Percentiles rank a stretch among this genome's conserved stretches.
Conservation (phyloP, 2,113 vertebrate species). For the Helogale parvula region DNA sequence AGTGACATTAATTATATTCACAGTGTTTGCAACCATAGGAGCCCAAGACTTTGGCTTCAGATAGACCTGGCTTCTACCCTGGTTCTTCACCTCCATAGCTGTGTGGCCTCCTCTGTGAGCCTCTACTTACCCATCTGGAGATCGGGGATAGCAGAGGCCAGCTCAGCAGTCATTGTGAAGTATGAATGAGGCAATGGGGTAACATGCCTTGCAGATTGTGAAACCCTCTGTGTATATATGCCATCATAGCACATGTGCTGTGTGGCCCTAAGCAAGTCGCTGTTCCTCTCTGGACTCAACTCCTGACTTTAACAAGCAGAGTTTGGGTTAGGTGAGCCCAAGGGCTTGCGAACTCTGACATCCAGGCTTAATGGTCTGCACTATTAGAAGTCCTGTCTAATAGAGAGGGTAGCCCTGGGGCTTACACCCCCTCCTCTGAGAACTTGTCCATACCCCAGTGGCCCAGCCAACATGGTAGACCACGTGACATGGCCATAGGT, state of each 20-base stretch:
- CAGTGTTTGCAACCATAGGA: background rate
- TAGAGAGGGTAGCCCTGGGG: background rate
- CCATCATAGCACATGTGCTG: background rate
- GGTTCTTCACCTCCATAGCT: background rate
- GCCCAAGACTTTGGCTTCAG: background rate
- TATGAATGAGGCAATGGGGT: background rate
- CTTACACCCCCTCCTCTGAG: background rate
- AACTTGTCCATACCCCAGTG: background rate
- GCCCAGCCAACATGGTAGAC: background rate
- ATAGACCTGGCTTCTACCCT: background rate
- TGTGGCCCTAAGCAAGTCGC: background rate
- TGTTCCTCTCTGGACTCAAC: background rate
- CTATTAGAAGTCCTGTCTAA: background rate
- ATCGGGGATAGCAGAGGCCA: background rate
- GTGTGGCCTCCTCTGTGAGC: too few species aligned
- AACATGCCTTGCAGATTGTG: background rate
- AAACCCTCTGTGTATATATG: rapidly evolving
- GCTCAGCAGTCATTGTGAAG: background rate
- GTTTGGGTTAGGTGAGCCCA: background rate
- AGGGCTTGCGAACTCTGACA: background rate
- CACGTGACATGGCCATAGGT: background rate
- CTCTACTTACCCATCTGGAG: background rate
- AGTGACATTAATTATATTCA: background rate
- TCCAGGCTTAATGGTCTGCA: background rate
- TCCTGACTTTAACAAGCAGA: background rate